Percentiles rank a stretch among this genome's conserved stretches.
phyloP scores from a whole-genome alignment of 2,797 vertebrate species.

The Rhodeus uyekii region DNA sequence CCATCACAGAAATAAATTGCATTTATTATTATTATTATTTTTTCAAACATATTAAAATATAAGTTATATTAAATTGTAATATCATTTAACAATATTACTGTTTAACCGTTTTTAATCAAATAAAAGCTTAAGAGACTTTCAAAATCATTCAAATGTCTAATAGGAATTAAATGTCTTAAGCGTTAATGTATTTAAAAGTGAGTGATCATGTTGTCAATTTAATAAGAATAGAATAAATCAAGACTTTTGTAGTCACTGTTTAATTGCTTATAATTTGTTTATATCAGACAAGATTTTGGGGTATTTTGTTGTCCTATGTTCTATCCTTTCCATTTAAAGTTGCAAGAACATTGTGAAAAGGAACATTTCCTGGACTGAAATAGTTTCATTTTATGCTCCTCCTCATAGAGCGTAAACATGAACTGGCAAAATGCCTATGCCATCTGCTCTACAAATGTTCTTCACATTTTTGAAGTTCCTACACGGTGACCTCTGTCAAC shows the following conservation, averaged over 20 bases:
- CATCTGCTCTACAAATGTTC: not conserved
- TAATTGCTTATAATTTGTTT: not conserved
- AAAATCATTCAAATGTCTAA: too few relatives aligned
- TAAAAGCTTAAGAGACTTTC: not conserved
- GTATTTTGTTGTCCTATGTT: not conserved
- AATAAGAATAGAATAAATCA: not conserved
- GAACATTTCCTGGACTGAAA: not conserved
- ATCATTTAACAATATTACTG: not conserved
- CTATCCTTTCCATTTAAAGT: slow-evolving; percentile 1
- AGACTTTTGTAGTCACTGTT: not conserved
- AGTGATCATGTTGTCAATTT: not conserved
- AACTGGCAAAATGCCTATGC: not conserved
- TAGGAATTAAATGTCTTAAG: too few relatives aligned
- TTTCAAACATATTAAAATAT: not conserved
- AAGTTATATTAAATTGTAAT: not conserved
- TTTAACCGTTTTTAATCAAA: not conserved
- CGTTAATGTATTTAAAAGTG: not conserved
- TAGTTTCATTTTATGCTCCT: not conserved
- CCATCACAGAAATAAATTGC: not conserved
- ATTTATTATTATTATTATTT: not conserved
- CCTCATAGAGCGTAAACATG: not conserved
- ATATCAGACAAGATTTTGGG: not conserved
- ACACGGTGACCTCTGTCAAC: slow-evolving; percentile 3
- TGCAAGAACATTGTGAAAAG: not conserved
- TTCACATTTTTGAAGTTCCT: slow-evolving; percentile 17